Evolutionary conservation across 2,113 vertebrate genomes (phyloP), one percentile per base, ranked within the genome.

Genomic region (Cromileptes altivelis): DNA sequence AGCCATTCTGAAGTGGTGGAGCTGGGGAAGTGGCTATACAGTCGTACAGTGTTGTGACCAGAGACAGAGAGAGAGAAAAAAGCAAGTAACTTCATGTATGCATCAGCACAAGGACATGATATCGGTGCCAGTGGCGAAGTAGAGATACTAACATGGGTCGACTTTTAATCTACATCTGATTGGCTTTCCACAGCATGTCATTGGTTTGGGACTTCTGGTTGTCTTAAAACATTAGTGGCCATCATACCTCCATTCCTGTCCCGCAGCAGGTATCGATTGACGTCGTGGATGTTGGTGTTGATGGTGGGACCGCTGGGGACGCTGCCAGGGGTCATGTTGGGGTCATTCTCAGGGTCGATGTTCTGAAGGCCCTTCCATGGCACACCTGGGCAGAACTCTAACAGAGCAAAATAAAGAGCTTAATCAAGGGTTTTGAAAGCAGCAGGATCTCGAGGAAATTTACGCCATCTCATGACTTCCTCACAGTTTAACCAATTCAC

Each of bases 351-450:
- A 0, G 98, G 98, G 90, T 99, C 98, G 47, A 99, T 98, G 71
- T 98, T 99, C 94, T 99, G 98, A 90, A 99, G 97, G 89, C 98
- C 98, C 95, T 99, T 99, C 98, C 98, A 99, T 12, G 98, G 98
- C 70, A 99, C 98, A 87, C 98, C 98, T 53, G 98, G 98, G 84
- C 98, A 99, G 92, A 99, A 99, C 93, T 99, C 98, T 99, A 88
- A 80, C 11, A 65, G 19, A 52, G n/a, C 64, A 64, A 50, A 61
- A 81, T 6, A n/a, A 56, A 14, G 1, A 6, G 8, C 8, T 33
- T 37, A 55, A 78, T 4, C 47, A 15, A 67, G 13, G 19, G 5
- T 27, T 27, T 3, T 13, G 6, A 25, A 78, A 56, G 58, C 4
- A 21, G 49, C 9, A 13, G 70, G 3, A 65, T 50, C 12, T 52